phyloP scores from a whole-genome alignment of 2,888 invertebrate genomes.

The Hyposoter dolosus region DNA sequence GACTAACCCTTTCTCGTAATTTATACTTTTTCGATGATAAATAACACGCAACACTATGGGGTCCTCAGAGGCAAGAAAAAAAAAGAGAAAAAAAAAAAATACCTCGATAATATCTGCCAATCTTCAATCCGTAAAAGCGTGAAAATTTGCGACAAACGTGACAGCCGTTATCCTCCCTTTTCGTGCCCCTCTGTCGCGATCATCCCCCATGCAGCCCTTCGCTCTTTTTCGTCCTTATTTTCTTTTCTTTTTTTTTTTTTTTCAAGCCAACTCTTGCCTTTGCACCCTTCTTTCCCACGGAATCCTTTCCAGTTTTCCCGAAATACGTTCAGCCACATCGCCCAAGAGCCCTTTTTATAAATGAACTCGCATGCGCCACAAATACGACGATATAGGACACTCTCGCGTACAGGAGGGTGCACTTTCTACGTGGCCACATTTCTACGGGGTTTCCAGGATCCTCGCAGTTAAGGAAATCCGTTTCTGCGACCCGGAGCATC shows the following conservation, averaged over 20 bases:
- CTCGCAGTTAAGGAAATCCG: conserved; percentile 70
- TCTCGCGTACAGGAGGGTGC: conserved; percentile 40
- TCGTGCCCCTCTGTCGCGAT: conserved; percentile 37
- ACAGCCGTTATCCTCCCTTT: conserved; percentile 67
- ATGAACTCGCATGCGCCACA: neutral
- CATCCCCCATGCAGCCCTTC: conserved; percentile 47
- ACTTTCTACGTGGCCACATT: conserved; percentile 52
- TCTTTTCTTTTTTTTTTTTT: conserved; percentile 46
- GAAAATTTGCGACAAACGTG: conserved; percentile 76
- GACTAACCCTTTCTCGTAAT: conserved; percentile 65
- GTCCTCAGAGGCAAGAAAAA: conserved; percentile 31
- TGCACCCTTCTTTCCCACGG: conserved; percentile 81
- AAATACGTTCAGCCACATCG: conserved; percentile 75
- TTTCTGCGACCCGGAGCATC: conserved; percentile 58
- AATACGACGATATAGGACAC: conserved; percentile 14
- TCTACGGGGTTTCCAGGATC: conserved; percentile 40
- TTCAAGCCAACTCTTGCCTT: conserved; percentile 81
- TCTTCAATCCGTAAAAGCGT: conserved; percentile 75
- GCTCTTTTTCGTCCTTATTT: conserved; percentile 43
- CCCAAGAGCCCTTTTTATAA: conserved; percentile 45
- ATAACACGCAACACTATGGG: conserved; percentile 54
- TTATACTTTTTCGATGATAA: conserved; percentile 66
- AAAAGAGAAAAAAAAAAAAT: conserved; percentile 25
- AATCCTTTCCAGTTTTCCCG: conserved; percentile 82
- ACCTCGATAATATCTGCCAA: conserved; percentile 64